These are phyloP conservation scores for Limonius californicus DNA, from an alignment of 1,140 invertebrate genomes.

Conservation along the genomic window DNA sequence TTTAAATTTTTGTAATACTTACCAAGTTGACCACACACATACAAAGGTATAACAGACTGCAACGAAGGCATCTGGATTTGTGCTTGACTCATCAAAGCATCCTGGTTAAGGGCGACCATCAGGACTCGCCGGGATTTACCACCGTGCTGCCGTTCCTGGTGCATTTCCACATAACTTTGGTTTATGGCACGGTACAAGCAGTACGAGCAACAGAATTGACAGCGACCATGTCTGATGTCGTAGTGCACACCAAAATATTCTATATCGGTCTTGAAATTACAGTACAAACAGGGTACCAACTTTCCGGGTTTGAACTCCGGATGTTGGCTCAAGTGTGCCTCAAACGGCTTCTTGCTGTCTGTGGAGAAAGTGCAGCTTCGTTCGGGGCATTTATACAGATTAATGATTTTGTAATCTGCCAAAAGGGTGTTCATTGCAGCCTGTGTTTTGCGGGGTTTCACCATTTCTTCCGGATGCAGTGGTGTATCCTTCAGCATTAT, in stretches of 20 bases:
- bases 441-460: conserved; percentile 24
- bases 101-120: not conserved
- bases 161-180: conserved; percentile 22
- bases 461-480: conserved; percentile 19
- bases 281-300: conserved; percentile 39
- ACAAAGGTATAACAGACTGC: not conserved
- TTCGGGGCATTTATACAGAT: conserved; percentile 58
- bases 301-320: conserved; percentile 13
- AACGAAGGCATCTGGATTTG: not conserved
- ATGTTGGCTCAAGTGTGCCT: conserved; percentile 49
- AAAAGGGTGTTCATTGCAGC: conserved; percentile 31
- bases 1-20: not conserved
- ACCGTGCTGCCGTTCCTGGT: conserved; percentile 29
- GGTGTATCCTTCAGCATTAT: conserved; percentile 1
- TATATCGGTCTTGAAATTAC: conserved; percentile 35
- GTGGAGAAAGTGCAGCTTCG: conserved; percentile 52
- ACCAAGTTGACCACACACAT: conserved; percentile 8
- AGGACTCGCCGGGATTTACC: not conserved
- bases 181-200: conserved; percentile 56
- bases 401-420: conserved; percentile 12
- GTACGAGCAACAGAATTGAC: conserved; percentile 54
- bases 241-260: conserved; percentile 35
- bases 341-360: conserved; percentile 43
- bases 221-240: conserved; percentile 49
- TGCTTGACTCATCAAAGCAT: not conserved